Conservation (phyloP, 2,113 vertebrate genomes). For the Plecotus auritus region DNA sequence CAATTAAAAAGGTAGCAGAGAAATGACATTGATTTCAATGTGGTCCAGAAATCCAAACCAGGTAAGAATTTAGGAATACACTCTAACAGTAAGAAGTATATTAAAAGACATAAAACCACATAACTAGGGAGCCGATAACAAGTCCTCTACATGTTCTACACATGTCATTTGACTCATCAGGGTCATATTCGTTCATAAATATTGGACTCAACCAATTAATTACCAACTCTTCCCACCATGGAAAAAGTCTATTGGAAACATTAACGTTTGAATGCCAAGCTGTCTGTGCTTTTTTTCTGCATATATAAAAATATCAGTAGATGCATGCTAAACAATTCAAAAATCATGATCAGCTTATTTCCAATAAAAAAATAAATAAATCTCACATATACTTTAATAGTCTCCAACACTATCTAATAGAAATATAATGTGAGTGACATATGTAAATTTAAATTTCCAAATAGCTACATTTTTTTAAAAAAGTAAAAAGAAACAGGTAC, state of each 20-base stretch:
- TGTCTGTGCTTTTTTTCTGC: background rate
- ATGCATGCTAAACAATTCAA: background rate
- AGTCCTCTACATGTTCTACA: background rate
- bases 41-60: background rate
- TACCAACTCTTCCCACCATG: background rate
- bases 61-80: background rate
- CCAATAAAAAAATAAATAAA: background rate
- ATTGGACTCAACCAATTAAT: background rate
- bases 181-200: background rate
- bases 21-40: background rate
- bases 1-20: background rate
- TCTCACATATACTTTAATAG: background rate
- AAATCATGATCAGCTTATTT: constrained; percentile 13
- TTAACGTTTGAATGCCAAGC: background rate
- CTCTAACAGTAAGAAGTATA: background rate
- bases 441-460: background rate
- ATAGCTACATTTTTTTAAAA: background rate
- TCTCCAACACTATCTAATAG: background rate
- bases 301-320: background rate
- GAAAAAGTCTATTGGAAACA: background rate
- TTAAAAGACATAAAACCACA: background rate
- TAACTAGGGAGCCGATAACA: background rate
- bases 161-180: background rate
- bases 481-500: background rate
- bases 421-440: background rate